A percentile compares a stretch with the other conserved stretches of the same genome.
Evolutionary conservation across 2,888 invertebrate species (phyloP).

Genomic region (Yponomeuta malinellus): DNA sequence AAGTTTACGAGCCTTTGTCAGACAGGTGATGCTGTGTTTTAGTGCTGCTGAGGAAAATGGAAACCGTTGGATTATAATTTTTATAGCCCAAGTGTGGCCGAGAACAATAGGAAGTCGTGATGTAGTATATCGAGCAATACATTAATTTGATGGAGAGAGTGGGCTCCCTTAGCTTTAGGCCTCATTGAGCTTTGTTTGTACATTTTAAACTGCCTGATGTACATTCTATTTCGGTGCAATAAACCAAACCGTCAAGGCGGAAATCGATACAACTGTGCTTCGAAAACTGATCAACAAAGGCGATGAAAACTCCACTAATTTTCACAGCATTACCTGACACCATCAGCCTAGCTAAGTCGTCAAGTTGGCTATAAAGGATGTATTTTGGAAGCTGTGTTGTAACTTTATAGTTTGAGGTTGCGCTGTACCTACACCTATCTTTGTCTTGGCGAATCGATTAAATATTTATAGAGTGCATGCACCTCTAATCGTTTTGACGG

Average conservation of each 20-base stretch:
- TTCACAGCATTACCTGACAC: neutral
- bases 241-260: neutral
- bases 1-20: slow-evolving; percentile 58
- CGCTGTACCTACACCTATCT: neutral
- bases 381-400: neutral
- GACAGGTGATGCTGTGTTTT: slow-evolving; percentile 49
- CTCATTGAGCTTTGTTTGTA: neutral
- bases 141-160: slow-evolving; percentile 1
- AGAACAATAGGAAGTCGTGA: slow-evolving; percentile 39
- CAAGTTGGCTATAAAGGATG: neutral
- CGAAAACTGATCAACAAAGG: neutral
- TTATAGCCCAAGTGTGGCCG: slow-evolving; percentile 36
- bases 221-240: neutral
- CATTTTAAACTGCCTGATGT: neutral
- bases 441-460: neutral
- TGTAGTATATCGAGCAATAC: slow-evolving; percentile 12
- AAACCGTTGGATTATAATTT: slow-evolving; percentile 38
- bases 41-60: slow-evolving; percentile 33
- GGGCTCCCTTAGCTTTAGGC: neutral
- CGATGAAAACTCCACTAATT: neutral
- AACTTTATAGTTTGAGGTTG: neutral
- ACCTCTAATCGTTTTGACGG: neutral
- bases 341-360: neutral
- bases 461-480: neutral
- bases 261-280: neutral